Percentiles rank a stretch among this genome's conserved stretches.
These are phyloP conservation scores for Muschampia plurimacula DNA, from an alignment of 2,888 invertebrate genomes.

Conservation along the genomic window DNA sequence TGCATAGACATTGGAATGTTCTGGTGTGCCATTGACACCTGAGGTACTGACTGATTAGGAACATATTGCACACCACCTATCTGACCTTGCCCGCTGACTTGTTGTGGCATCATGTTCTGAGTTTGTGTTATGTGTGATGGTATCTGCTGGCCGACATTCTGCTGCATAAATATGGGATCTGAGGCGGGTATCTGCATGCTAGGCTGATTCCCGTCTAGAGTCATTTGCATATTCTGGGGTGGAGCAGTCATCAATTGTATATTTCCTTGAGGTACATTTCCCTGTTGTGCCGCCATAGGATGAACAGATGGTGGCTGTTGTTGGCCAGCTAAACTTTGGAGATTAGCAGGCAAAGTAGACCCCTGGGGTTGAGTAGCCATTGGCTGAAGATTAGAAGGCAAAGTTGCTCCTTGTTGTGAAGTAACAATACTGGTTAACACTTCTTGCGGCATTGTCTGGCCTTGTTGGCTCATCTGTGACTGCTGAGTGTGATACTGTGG, in stretches of 20 bases:
- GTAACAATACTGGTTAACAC: conserved; percentile 80
- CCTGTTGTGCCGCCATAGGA: conserved; percentile 79
- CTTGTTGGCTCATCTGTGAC: conserved; percentile 79
- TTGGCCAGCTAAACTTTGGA: conserved; percentile 81
- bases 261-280: conserved; percentile 85
- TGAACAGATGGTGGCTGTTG: conserved; percentile 78
- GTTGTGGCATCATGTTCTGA: conserved; percentile 77
- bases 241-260: conserved; percentile 85
- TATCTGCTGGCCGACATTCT: conserved; percentile 76
- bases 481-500: conserved; percentile 82
- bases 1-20: conserved; percentile 84
- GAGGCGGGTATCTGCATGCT: conserved; percentile 84
- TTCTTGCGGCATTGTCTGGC: conserved; percentile 80
- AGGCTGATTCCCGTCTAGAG: conserved; percentile 83
- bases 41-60: conserved; percentile 70
- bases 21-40: conserved; percentile 78
- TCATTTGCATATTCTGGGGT: conserved; percentile 84
- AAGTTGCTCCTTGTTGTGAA: conserved; percentile 80
- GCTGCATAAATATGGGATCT: conserved; percentile 82
- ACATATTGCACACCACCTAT: conserved; percentile 78
- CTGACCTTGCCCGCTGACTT: conserved; percentile 76
- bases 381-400: conserved; percentile 76
- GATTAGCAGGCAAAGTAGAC: conserved; percentile 86
- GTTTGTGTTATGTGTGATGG: conserved; percentile 77
- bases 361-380: conserved; percentile 84